Conservation (phyloP, 2,113 vertebrate genomes). For the Chiloscyllium plagiosum region DNA sequence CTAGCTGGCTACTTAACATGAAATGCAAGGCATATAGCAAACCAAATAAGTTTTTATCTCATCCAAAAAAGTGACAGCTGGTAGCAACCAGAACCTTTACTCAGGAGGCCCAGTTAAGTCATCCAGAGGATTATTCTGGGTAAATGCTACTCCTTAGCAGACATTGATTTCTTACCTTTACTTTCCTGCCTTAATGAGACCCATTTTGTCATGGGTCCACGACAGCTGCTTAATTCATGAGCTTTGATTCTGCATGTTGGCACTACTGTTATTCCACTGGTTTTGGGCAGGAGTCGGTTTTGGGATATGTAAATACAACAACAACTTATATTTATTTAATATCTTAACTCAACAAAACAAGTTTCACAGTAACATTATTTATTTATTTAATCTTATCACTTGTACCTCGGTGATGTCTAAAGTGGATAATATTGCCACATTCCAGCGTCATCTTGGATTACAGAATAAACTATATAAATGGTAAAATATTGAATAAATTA, state of each 20-base stretch:
- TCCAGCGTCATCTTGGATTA: too few species aligned
- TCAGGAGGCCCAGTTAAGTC: neutral
- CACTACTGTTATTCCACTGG: neutral
- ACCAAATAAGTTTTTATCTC: neutral
- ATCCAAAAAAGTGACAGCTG: neutral
- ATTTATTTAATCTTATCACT: too few species aligned
- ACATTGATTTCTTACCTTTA: neutral
- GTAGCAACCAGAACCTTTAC: neutral
- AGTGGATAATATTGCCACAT: too few species aligned
- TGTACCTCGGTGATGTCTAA: too few species aligned
- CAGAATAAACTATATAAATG: too few species aligned
- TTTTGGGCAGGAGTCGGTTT: neutral
- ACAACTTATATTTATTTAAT: neutral
- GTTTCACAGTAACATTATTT: neutral
- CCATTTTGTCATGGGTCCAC: neutral
- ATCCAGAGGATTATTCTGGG: neutral
- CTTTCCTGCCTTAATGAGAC: neutral
- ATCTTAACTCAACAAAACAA: neutral
- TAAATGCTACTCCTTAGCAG: too few species aligned
- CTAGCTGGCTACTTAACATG: too few species aligned
- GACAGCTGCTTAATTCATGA: neutral
- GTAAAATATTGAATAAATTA: too few species aligned
- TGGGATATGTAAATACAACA: neutral
- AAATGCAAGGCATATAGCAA: neutral
- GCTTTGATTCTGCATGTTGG: too few species aligned